These are phyloP conservation scores for Lutraria lutraria DNA, from an alignment of 2,888 invertebrate genomes.

Conservation along the genomic window DNA sequence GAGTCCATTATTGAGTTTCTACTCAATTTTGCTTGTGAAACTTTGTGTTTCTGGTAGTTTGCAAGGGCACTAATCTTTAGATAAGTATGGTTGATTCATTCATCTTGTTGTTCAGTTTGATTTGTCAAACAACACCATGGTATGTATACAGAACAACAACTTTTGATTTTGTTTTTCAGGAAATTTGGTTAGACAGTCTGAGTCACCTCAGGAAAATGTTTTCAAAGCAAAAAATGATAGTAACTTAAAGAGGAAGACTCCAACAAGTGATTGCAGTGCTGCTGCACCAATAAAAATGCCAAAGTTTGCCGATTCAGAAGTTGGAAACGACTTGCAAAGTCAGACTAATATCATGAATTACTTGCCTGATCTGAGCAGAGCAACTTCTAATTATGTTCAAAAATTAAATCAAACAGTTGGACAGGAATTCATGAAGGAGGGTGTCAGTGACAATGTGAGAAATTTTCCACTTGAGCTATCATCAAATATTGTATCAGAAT, in stretches of 20 bases:
- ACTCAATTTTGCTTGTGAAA: too few relatives aligned
- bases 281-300: not conserved
- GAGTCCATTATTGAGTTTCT: too few relatives aligned
- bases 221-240: not conserved
- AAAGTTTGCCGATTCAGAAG: not conserved
- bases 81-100: too few relatives aligned
- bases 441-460: not conserved
- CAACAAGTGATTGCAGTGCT: not conserved
- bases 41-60: too few relatives aligned
- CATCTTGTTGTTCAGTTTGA: too few relatives aligned
- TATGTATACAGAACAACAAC: too few relatives aligned
- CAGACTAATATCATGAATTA: conserved; percentile 13
- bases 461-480: not conserved
- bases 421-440: conserved; percentile 34
- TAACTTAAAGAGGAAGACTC: not conserved
- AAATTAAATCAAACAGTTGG: conserved; percentile 42
- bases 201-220: not conserved
- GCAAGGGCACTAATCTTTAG: too few relatives aligned
- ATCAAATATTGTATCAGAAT: not conserved
- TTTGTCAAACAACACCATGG: too few relatives aligned
- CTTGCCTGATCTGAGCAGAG: conserved; percentile 33
- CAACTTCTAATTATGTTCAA: conserved; percentile 34
- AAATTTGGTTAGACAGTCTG: not conserved
- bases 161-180: conserved; percentile 13
- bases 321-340: not conserved